Conservation (phyloP, 23 tunicate species). For the Trididemnum clinides region DNA sequence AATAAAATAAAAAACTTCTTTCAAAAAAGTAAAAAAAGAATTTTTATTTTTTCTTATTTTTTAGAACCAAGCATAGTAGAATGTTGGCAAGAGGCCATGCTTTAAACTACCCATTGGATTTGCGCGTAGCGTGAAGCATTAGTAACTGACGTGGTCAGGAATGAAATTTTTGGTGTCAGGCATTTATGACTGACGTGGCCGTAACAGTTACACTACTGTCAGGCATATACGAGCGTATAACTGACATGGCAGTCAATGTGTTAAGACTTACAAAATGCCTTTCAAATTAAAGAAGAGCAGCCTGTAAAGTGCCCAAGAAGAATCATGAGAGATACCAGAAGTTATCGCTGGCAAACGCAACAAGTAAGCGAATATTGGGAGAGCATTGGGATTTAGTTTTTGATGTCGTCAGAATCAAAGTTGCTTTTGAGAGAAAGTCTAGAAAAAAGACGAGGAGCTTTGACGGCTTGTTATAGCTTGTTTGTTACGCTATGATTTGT, state of each 20-base stretch:
- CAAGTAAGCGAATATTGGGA: too few species aligned
- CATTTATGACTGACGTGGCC: conserved; percentile 40
- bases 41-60: conserved; percentile 1
- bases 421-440: too few species aligned
- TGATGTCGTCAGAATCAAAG: too few species aligned
- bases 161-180: conserved; percentile 29
- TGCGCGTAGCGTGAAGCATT: conserved; percentile 15
- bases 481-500: too few species aligned
- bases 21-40: not conserved
- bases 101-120: conserved; percentile 12
- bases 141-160: conserved; percentile 19
- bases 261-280: too few species aligned
- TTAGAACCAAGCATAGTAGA: conserved; percentile 28
- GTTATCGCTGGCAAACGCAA: too few species aligned
- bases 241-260: conserved; percentile 35
- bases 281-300: too few species aligned
- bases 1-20: not conserved
- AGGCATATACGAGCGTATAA: conserved; percentile 23
- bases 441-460: too few species aligned
- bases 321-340: too few species aligned
- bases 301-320: too few species aligned
- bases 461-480: too few species aligned
- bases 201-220: conserved; percentile 5
- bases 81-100: conserved; percentile 36
- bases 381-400: too few species aligned